Evolutionary conservation across 1,140 invertebrate genomes (phyloP).

Genomic region (Mamestra configurata): DNA sequence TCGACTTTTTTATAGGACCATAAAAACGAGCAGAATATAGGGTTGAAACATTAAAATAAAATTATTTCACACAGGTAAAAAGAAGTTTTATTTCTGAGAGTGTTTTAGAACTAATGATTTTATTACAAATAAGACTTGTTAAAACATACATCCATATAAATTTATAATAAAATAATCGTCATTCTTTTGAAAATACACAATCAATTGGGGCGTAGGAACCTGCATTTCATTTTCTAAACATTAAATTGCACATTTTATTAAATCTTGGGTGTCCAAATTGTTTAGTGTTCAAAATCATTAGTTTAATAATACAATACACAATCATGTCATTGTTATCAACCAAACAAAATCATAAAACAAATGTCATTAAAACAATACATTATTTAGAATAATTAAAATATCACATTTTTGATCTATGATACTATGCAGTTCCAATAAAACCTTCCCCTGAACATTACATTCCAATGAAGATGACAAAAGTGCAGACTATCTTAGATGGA

Average conservation of each 20-base stretch:
- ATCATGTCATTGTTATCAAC: slow-evolving; percentile 56
- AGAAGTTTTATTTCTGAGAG: slow-evolving; percentile 73
- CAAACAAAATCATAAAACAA: slow-evolving; percentile 56
- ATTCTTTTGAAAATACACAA: slow-evolving; percentile 62
- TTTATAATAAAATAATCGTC: slow-evolving; percentile 61
- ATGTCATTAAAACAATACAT: slow-evolving; percentile 65
- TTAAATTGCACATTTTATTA: slow-evolving; percentile 64
- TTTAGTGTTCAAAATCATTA: slow-evolving; percentile 36
- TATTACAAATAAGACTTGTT: slow-evolving; percentile 58
- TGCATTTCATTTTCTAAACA: slow-evolving; percentile 71
- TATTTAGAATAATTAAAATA: slow-evolving; percentile 81
- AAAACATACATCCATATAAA: slow-evolving; percentile 59
- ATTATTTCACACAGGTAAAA: slow-evolving; percentile 77
- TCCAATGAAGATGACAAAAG: slow-evolving; percentile 50
- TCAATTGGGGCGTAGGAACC: slow-evolving; percentile 76
- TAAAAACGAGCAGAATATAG: too few relatives aligned
- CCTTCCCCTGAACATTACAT: slow-evolving; percentile 62
- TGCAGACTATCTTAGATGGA: slow-evolving; percentile 44
- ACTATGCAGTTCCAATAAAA: slow-evolving; percentile 79
- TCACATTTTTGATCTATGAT: slow-evolving; percentile 84
- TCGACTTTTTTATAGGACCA: too few relatives aligned
- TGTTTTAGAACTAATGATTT: slow-evolving; percentile 67
- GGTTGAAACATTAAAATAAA: slow-evolving; percentile 61
- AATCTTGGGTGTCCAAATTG: slow-evolving; percentile 47
- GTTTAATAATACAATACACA: slow-evolving; percentile 49